phyloP scores from a whole-genome alignment of 1,140 invertebrate genomes.

The Drosophila hydei region DNA sequence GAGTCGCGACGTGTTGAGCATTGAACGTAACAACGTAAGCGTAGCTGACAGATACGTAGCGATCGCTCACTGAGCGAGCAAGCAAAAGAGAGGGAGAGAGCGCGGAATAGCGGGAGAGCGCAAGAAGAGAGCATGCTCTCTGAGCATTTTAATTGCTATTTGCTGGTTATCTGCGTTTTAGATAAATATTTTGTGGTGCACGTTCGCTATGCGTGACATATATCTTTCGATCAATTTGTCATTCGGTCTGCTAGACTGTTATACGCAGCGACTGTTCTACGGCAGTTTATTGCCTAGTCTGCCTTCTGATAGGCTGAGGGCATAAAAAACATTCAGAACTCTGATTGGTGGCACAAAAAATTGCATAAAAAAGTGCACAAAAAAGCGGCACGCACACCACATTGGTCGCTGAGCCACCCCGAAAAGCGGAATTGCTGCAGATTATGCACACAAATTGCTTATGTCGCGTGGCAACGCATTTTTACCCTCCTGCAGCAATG shows the following conservation, averaged over 20 bases:
- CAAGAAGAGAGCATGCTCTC: conserved; percentile 3
- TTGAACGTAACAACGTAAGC: conserved; percentile 39
- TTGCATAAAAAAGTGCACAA: conserved; percentile 64
- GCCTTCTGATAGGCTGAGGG: conserved; percentile 53
- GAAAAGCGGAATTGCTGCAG: conserved; percentile 9
- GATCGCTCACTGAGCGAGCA: conserved; percentile 39
- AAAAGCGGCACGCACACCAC: conserved; percentile 7
- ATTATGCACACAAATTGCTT: conserved; percentile 42
- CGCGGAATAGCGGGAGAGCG: background rate
- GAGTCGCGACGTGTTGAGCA: conserved; percentile 42
- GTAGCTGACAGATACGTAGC: conserved; percentile 68
- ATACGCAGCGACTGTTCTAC: conserved; percentile 7
- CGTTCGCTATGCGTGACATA: conserved; percentile 2
- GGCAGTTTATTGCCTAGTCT: background rate
- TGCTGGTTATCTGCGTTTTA: conserved; percentile 46
- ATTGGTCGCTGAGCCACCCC: conserved; percentile 30
- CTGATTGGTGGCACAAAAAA: conserved; percentile 68
- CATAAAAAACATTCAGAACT: conserved; percentile 48
- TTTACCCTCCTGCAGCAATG: conserved; percentile 23
- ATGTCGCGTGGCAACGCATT: conserved; percentile 38
- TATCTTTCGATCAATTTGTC: background rate
- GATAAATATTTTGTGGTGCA: conserved; percentile 47
- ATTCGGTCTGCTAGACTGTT: conserved; percentile 3
- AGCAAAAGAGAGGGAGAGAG: background rate
- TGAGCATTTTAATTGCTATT: background rate